Conservation (phyloP, 2,888 invertebrate species). For the Tolmerus cingulatus region DNA sequence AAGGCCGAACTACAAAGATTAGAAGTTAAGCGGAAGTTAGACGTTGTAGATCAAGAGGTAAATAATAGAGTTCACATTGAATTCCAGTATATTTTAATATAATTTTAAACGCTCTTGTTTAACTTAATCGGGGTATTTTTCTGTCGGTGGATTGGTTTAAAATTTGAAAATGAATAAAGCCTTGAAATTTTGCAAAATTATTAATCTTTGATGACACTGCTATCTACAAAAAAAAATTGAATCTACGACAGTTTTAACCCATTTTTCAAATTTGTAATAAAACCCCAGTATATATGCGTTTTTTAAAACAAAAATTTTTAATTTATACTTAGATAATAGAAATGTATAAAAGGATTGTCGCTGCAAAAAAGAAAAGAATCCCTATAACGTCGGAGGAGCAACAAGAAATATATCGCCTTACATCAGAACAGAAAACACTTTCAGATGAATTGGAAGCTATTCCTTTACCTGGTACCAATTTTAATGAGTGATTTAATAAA, state of each 20-base stretch:
- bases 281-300: no score
- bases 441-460: constrained; percentile 59
- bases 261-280: no score
- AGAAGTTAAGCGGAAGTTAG: constrained; percentile 78
- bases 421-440: constrained; percentile 70
- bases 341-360: constrained; percentile 81
- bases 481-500: constrained; percentile 20
- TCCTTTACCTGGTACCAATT: constrained; percentile 48
- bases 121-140: no score
- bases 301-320: no score
- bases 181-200: no score
- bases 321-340: constrained; percentile 78
- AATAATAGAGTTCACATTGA: not conserved
- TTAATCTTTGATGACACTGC: no score
- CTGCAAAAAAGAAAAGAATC: constrained; percentile 82
- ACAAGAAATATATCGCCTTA: constrained; percentile 78
- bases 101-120: no score
- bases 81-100: not conserved
- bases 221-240: no score
- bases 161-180: no score
- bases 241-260: no score
- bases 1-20: constrained; percentile 82
- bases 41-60: constrained; percentile 75
- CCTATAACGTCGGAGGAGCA: constrained; percentile 81
- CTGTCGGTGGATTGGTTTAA: no score